Base-by-base conservation (phyloP, 2,113 vertebrate species). In the Mustela nigripes region DNA sequence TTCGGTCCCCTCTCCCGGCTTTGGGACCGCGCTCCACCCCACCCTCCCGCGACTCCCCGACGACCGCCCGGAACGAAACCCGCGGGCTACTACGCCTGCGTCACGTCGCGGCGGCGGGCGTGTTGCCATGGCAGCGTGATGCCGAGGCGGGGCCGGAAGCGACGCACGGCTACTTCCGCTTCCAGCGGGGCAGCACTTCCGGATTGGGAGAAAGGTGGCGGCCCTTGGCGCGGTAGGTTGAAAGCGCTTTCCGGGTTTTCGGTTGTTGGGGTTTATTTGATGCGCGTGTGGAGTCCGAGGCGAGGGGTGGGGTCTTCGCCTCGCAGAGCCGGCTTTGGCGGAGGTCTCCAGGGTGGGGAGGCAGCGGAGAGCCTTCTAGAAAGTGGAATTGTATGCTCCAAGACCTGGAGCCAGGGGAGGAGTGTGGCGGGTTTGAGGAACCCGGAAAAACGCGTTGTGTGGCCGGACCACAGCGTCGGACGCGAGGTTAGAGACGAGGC, bases 101-200 rank as follows among this genome's bases (percentile, higher is more conserved):
- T 9, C 33, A 4, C 0, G 14, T 5, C 48, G 3, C 15, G 1
- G 26, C 2, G 0, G 50, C 69, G 0, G 0, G 33, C 4, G 0
- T 2, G 93, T 95, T 88, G 58, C 96, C 31, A 82, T 67, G 85
- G n/a, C 95, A 91, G 45, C 96, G 3, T 0, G n/a, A 76, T 0
- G 74, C 90, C 19, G 2, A 11, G 26, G 4, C 28, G 1, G 28
- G 7, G 0, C 0, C 85, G 92, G 89, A 97, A 96, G 89, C 4
- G 94, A 67, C 67, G 74, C 3, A 0, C 0, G 0, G 0, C 2
- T 7, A 62, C 62, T 91, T 97, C 97, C 97, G 95, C 62, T 78
- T 90, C 31, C 91, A 0, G 22, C 0, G 0, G 6, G 0, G 39
- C 9, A 4, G 21, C 26, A 56, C 82, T 98, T 97, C 95, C 97